phyloP scores from a whole-genome alignment of 2,797 vertebrate species.

The Valencia hispanica region DNA sequence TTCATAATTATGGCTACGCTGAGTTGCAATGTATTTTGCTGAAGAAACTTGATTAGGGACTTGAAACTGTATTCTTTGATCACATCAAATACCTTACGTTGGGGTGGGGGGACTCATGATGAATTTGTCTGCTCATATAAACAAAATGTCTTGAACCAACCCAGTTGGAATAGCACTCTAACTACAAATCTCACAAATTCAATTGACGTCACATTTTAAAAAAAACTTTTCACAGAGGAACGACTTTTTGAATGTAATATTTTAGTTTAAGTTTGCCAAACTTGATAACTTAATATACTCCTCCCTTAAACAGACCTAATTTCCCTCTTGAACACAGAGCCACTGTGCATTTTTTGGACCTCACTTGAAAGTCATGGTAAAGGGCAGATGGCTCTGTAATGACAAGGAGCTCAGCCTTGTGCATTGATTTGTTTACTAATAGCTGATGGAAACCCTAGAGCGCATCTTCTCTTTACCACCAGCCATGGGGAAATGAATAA shows the following conservation, averaged over 20 bases:
- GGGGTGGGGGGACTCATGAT: slow-evolving; percentile 53
- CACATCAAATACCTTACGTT: slow-evolving; percentile 74
- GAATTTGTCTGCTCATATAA: slow-evolving; percentile 57
- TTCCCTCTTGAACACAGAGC: slow-evolving; percentile 32
- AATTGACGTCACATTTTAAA: slow-evolving; percentile 67
- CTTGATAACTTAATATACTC: slow-evolving; percentile 28
- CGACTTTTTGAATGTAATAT: slow-evolving; percentile 25
- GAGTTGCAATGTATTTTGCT: slow-evolving; percentile 76
- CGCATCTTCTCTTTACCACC: slow-evolving; percentile 79
- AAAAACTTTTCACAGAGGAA: slow-evolving; percentile 44
- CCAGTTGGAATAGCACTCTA: slow-evolving; percentile 55
- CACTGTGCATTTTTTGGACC: slow-evolving; percentile 59
- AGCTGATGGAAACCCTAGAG: slow-evolving; percentile 83
- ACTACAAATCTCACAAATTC: slow-evolving; percentile 64
- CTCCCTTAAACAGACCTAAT: slow-evolving; percentile 28
- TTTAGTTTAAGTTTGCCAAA: slow-evolving; percentile 30
- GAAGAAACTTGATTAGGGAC: slow-evolving; percentile 76
- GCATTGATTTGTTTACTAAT: slow-evolving; percentile 89
- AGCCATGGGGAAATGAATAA: slow-evolving; percentile 82
- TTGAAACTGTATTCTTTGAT: slow-evolving; percentile 73
- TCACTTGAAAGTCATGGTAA: slow-evolving; percentile 76
- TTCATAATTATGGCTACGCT: slow-evolving; percentile 76
- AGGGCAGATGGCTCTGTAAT: slow-evolving; percentile 77
- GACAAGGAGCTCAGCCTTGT: slow-evolving; percentile 75
- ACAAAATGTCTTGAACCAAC: slow-evolving; percentile 57